phyloP scores from a whole-genome alignment of 2,797 vertebrate genomes.

The Gymnothorax reevesii region DNA sequence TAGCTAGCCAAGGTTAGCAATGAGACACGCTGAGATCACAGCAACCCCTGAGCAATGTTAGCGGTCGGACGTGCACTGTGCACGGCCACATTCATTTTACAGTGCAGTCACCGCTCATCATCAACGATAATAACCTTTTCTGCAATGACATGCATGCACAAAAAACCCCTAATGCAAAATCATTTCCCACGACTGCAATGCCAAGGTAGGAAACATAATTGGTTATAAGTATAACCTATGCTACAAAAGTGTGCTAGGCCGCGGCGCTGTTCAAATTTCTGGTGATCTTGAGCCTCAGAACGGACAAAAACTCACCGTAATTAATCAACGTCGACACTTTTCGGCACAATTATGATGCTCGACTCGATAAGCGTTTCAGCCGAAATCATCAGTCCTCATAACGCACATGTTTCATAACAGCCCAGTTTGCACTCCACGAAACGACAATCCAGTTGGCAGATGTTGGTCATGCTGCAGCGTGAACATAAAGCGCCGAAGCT shows the following conservation, averaged over 20 bases:
- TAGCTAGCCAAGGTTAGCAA: background rate
- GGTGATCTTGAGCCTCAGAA: background rate
- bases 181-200: background rate
- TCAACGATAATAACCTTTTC: background rate
- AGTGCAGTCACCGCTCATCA: background rate
- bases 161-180: background rate
- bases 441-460: conserved; percentile 19
- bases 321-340: background rate
- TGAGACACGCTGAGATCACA: background rate
- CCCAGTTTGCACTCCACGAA: conserved; percentile 12
- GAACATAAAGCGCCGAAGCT: background rate
- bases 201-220: background rate
- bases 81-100: background rate
- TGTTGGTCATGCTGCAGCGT: background rate
- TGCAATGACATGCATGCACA: background rate
- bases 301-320: background rate
- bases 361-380: background rate
- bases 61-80: background rate
- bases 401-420: background rate
- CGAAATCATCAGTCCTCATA: background rate
- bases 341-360: background rate
- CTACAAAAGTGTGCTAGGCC: conserved; percentile 58
- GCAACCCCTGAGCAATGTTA: background rate
- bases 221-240: conserved; percentile 42
- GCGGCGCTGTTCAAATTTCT: conserved; percentile 43